phyloP scores from a whole-genome alignment of 2,888 invertebrate genomes.

The Nomada flava region DNA sequence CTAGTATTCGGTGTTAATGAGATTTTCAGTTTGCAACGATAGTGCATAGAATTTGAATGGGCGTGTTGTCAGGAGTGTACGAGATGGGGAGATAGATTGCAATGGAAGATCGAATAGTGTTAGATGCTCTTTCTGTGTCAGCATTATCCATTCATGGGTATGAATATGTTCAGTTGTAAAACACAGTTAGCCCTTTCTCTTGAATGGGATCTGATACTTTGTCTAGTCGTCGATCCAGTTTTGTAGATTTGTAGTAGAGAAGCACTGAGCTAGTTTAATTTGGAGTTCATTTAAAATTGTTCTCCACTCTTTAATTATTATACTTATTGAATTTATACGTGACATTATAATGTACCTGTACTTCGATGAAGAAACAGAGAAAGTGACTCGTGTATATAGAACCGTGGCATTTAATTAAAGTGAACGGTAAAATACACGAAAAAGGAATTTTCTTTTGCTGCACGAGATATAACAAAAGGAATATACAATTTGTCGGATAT shows the following conservation, averaged over 20 bases:
- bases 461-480: too few species aligned
- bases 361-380: too few species aligned
- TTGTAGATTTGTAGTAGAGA: not conserved
- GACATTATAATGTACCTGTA: too few species aligned
- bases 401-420: too few species aligned
- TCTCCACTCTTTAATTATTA: too few species aligned
- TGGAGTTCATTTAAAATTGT: too few species aligned
- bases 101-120: not conserved
- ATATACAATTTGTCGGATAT: too few species aligned
- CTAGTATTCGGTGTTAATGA: not conserved
- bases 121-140: slow-evolving; percentile 23
- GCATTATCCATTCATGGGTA: slow-evolving; percentile 30
- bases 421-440: too few species aligned
- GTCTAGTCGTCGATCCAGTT: not conserved
- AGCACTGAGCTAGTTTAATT: not conserved
- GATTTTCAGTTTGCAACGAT: not conserved
- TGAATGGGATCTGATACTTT: slow-evolving; percentile 12
- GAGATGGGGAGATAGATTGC: not conserved
- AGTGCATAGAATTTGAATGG: slow-evolving; percentile 13
- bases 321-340: too few species aligned
- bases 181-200: slow-evolving; percentile 10
- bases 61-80: slow-evolving; percentile 6
- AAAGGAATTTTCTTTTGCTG: too few species aligned
- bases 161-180: slow-evolving; percentile 23
- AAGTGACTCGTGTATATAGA: too few species aligned